phyloP scores from a whole-genome alignment of 1,140 invertebrate species.

The Carcinoscorpius rotundicauda region DNA sequence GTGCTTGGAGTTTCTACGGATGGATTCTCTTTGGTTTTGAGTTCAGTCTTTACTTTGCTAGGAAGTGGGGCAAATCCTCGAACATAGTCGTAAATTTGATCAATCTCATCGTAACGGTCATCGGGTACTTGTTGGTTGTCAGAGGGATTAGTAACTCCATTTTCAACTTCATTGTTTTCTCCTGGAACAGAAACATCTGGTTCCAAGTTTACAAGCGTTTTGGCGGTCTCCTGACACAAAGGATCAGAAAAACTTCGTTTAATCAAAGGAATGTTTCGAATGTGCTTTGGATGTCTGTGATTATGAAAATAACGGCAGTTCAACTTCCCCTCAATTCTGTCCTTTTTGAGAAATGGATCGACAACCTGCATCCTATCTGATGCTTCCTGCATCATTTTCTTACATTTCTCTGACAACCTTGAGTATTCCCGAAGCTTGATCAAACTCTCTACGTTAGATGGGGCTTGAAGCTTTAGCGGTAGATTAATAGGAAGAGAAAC shows the following conservation, averaged over 20 bases:
- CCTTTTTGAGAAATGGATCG: conserved; percentile 30
- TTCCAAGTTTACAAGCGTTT: conserved; percentile 1
- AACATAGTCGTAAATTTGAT: conserved; percentile 93
- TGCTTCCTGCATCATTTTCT: conserved; percentile 61
- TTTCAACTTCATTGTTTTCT: not conserved
- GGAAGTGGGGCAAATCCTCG: conserved; percentile 77
- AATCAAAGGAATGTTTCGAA: conserved; percentile 3
- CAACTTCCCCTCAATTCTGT: conserved; percentile 22
- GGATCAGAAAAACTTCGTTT: conserved; percentile 21
- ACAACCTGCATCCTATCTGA: conserved; percentile 58
- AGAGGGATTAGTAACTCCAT: not conserved
- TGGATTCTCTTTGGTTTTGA: conserved; percentile 1
- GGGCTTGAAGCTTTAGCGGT: conserved; percentile 67
- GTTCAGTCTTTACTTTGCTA: conserved; percentile 9
- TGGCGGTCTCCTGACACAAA: conserved; percentile 7
- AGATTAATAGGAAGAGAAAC: conserved; percentile 71
- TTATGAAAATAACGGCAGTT: conserved; percentile 8
- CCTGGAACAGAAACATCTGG: not conserved
- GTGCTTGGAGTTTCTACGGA: not conserved
- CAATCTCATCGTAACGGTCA: conserved; percentile 82
- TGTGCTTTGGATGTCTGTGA: conserved; percentile 17
- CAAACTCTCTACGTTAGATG: conserved; percentile 68
- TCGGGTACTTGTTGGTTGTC: conserved; percentile 35
- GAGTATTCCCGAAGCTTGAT: conserved; percentile 64
- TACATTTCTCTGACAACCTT: conserved; percentile 62